Percentiles rank a stretch among this genome's conserved stretches.
phyloP scores from a whole-genome alignment of 2,888 invertebrate genomes.

The Xestia rhomboidea region DNA sequence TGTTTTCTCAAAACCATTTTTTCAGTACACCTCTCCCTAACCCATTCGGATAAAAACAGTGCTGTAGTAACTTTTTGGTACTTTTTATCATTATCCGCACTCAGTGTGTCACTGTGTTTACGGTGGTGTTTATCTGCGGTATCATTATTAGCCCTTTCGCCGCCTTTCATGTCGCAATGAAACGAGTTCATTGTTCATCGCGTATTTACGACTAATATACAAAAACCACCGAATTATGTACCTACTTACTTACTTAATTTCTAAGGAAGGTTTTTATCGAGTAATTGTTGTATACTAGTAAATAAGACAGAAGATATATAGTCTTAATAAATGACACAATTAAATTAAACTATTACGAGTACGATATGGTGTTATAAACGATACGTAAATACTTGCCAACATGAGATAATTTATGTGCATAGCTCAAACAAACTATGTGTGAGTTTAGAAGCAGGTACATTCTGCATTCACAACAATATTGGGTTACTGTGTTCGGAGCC shows the following conservation, averaged over 20 bases:
- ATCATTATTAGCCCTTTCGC: conserved; percentile 69
- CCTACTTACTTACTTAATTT: not conserved
- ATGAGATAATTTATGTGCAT: not conserved
- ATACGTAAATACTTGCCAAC: not conserved
- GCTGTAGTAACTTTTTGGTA: not conserved
- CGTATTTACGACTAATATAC: conserved; percentile 30
- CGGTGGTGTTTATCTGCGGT: conserved; percentile 68
- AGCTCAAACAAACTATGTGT: not conserved
- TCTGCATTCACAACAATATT: not conserved
- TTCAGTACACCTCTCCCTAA: not conserved
- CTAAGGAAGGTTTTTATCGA: not conserved
- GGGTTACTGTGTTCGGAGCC: not conserved
- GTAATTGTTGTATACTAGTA: too few species aligned
- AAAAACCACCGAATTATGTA: conserved; percentile 21
- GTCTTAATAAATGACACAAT: not conserved
- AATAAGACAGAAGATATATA: not conserved
- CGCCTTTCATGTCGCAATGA: conserved; percentile 68
- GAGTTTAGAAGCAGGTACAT: not conserved
- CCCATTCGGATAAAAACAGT: not conserved
- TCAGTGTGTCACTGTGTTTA: conserved; percentile 21
- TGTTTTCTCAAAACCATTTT: not conserved
- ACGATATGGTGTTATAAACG: not conserved
- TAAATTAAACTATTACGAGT: not conserved
- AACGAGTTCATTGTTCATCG: conserved; percentile 66
- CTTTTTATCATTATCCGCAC: not conserved